Evolutionary conservation across 1,140 invertebrate species (phyloP).

Genomic region (Tenebrio molitor): DNA sequence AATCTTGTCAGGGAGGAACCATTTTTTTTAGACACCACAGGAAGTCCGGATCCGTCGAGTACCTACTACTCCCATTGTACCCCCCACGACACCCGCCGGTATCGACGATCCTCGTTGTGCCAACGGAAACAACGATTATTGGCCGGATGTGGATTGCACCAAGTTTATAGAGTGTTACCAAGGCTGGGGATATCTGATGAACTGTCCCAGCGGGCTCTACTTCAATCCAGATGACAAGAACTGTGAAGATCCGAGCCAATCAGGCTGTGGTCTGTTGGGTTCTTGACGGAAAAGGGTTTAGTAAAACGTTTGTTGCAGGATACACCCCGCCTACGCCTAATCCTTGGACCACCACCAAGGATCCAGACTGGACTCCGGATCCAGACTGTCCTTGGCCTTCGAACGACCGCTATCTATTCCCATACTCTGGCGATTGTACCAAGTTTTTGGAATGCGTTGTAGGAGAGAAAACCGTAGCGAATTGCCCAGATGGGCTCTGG

Average conservation of each 20-base stretch:
- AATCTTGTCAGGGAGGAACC: background rate
- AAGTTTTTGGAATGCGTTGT: constrained; percentile 50
- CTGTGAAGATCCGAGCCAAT: background rate
- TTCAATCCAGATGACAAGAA: background rate
- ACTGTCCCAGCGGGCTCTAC: constrained; percentile 1
- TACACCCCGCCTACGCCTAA: background rate
- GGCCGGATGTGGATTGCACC: constrained; percentile 7
- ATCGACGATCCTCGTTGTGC: background rate
- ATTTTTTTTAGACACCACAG: constrained; percentile 15
- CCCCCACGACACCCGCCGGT: background rate
- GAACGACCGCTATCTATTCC: constrained; percentile 6
- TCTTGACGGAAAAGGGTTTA: background rate
- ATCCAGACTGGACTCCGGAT: background rate
- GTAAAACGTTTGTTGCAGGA: background rate
- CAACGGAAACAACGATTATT: background rate
- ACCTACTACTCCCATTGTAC: background rate
- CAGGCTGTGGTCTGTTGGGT: background rate
- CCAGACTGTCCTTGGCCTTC: constrained; percentile 41
- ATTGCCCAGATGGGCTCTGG: constrained; percentile 49
- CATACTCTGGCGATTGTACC: constrained; percentile 46
- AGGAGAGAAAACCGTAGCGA: constrained; percentile 32
- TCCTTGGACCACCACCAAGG: background rate
- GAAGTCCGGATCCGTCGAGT: background rate
- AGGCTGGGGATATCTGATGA: background rate
- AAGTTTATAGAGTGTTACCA: background rate